A percentile compares a stretch with the other conserved stretches of the same genome.
Conservation (phyloP, 2,113 vertebrate species). For the Hemichromis elongatus region DNA sequence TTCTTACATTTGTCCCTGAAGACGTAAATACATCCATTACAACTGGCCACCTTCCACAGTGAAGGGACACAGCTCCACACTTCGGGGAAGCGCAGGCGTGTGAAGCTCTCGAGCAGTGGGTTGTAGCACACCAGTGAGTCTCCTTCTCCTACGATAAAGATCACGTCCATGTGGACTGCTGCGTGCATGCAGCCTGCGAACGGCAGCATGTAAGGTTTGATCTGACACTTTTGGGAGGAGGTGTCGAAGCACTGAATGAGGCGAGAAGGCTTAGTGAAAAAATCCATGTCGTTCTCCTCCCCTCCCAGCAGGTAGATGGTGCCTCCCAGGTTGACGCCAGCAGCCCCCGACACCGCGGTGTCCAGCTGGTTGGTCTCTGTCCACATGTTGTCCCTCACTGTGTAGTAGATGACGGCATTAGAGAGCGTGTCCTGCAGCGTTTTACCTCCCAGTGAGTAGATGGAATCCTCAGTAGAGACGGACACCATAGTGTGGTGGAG, state of each 20-base stretch:
- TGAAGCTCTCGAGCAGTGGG: slow-evolving; percentile 95
- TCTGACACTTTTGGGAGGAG: slow-evolving; percentile 84
- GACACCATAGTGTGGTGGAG: slow-evolving; percentile 96
- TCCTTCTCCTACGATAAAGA: slow-evolving; percentile 93
- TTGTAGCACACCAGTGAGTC: slow-evolving; percentile 96
- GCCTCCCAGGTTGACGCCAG: slow-evolving; percentile 91
- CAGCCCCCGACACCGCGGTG: slow-evolving; percentile 90
- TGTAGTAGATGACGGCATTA: slow-evolving; percentile 93
- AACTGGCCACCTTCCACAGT: slow-evolving; percentile 98
- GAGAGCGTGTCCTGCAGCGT: slow-evolving; percentile 95
- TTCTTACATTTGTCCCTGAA: slow-evolving; percentile 97
- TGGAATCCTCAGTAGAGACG: slow-evolving; percentile 84
- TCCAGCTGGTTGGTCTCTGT: slow-evolving; percentile 93
- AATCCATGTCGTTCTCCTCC: slow-evolving; percentile 97
- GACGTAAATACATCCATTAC: slow-evolving; percentile 95
- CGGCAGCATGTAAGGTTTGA: slow-evolving; percentile 92
- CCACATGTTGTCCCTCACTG: slow-evolving; percentile 94
- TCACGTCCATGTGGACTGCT: slow-evolving; percentile 93
- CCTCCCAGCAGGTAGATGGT: slow-evolving; percentile 95
- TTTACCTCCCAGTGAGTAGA: slow-evolving; percentile 95
- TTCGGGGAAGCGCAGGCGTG: slow-evolving; percentile 90
- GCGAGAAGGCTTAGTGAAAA: slow-evolving; percentile 96
- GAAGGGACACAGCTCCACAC: slow-evolving; percentile 93
- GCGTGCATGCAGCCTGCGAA: slow-evolving; percentile 96
- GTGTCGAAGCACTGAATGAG: slow-evolving; percentile 98